Evolutionary conservation across 2,797 vertebrate species (phyloP), one percentile per base, ranked within the genome.

Genomic region (Denticeps clupeoides): DNA sequence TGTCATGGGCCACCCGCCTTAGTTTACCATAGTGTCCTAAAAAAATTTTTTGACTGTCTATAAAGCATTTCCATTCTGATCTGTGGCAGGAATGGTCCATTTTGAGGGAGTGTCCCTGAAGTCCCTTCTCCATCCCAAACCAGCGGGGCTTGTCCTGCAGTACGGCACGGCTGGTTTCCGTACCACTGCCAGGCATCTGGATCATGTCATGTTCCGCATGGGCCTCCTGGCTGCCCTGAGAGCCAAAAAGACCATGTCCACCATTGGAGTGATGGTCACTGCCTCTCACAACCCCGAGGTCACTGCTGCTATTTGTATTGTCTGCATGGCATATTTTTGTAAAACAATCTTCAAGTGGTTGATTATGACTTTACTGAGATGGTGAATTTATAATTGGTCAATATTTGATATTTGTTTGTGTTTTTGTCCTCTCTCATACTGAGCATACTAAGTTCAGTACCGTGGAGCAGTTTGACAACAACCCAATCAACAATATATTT

Each of bases 271-370:
- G 53, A 89, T 99, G 91, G 91, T 98, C n/a, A 98, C 94, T 0
- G 95, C 95, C 0, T 97, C 94, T 1, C 95, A 99, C 68, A 99
- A 99, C 67, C 91, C 95, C 2, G 95, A 99, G 77, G 92, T 96
- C n/a, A n/a, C n/a, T n/a, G n/a, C n/a, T n/a, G n/a, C n/a, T n/a
- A n/a, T n/a, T n/a, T n/a, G n/a, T n/a, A n/a, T n/a, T n/a, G n/a
- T n/a, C n/a, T n/a, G n/a, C n/a, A n/a, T n/a, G n/a, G n/a, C n/a
- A n/a, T n/a, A n/a, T n/a, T n/a, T n/a, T n/a, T n/a, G n/a, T n/a
- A n/a, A n/a, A n/a, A n/a, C n/a, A n/a, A n/a, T n/a, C n/a, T n/a
- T n/a, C n/a, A n/a, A n/a, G n/a, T n/a, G n/a, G n/a, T n/a, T n/a
- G n/a, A n/a, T n/a, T n/a, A n/a, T n/a, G n/a, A n/a, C n/a, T n/a